A percentile compares a stretch with the other conserved stretches of the same genome.
These are phyloP conservation scores for Melanocharis versteri DNA, from an alignment of 2,113 vertebrate species.

Conservation along the genomic window DNA sequence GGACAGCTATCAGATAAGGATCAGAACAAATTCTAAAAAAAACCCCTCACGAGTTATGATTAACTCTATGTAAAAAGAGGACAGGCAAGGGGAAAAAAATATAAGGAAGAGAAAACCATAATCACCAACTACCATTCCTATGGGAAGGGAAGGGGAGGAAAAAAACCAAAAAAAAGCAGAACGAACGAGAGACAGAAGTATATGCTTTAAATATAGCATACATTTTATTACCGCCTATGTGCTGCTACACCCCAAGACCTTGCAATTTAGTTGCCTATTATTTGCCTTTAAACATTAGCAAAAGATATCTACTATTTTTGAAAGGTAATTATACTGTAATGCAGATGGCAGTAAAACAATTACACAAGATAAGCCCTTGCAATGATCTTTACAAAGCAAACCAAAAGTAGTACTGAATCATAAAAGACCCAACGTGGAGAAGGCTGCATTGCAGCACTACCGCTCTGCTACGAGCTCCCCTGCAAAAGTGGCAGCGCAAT, in stretches of 20 bases:
- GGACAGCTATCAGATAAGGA: conserved; percentile 21
- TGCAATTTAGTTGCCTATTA: conserved; percentile 70
- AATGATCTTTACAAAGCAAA: conserved; percentile 73
- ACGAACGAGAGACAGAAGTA: neutral
- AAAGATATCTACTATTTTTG: conserved; percentile 71
- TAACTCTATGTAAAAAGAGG: conserved; percentile 48
- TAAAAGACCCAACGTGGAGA: conserved; percentile 64
- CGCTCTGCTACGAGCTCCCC: neutral
- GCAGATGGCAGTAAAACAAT: conserved; percentile 78
- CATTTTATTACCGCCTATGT: conserved; percentile 33
- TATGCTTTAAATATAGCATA: conserved; percentile 29
- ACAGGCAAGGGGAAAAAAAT: neutral
- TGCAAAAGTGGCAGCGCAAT: conserved; percentile 21
- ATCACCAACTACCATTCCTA: neutral
- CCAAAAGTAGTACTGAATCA: conserved; percentile 63
- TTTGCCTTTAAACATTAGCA: conserved; percentile 75
- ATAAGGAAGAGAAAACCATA: neutral
- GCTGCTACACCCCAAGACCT: conserved; percentile 55
- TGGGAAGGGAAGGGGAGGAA: neutral
- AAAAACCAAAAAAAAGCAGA: neutral
- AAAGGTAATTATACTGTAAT: conserved; percentile 78
- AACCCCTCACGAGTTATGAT: neutral
- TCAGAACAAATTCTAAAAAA: conserved; percentile 45
- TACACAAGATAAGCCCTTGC: conserved; percentile 74
- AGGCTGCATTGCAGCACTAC: conserved; percentile 61